Percentiles rank a stretch among this genome's conserved stretches.
Conservation (phyloP, 2,888 invertebrate genomes). For the Thelaira solivaga region DNA sequence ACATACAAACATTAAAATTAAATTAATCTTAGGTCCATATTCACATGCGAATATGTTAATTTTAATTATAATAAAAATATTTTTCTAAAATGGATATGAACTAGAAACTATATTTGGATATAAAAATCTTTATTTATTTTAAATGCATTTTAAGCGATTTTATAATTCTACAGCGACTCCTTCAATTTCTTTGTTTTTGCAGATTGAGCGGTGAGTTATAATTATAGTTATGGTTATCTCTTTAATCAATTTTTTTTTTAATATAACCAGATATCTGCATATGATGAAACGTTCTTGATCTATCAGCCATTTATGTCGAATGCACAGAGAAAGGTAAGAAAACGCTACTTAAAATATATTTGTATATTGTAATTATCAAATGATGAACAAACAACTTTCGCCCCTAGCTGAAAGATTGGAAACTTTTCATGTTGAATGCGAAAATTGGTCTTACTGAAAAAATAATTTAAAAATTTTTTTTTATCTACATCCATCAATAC, state of each 20-base stretch:
- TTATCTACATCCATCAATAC: background rate
- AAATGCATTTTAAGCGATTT: background rate
- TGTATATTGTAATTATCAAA: background rate
- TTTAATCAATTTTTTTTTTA: too few species aligned
- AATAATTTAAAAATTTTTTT: background rate
- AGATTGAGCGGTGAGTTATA: too few species aligned
- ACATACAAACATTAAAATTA: too few species aligned
- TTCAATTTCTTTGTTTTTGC: too few species aligned
- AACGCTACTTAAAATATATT: too few species aligned
- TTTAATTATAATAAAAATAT: conserved; percentile 36
- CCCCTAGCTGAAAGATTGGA: conserved; percentile 71
- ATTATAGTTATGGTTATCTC: too few species aligned
- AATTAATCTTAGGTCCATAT: too few species aligned
- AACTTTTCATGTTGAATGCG: conserved; percentile 71
- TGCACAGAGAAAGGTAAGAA: conserved; percentile 20
- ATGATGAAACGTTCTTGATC: too few species aligned
- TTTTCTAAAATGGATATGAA: conserved; percentile 33
- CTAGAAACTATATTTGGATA: background rate
- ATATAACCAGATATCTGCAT: too few species aligned
- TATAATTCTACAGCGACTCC: background rate
- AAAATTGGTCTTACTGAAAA: conserved; percentile 73
- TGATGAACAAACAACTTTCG: conserved; percentile 73
- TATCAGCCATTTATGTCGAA: too few species aligned
- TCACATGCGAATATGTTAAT: conserved; percentile 57
- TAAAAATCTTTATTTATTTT: background rate